These are phyloP conservation scores for Eolophus roseicapilla DNA, from an alignment of 2,113 vertebrate genomes.

Conservation along the genomic window DNA sequence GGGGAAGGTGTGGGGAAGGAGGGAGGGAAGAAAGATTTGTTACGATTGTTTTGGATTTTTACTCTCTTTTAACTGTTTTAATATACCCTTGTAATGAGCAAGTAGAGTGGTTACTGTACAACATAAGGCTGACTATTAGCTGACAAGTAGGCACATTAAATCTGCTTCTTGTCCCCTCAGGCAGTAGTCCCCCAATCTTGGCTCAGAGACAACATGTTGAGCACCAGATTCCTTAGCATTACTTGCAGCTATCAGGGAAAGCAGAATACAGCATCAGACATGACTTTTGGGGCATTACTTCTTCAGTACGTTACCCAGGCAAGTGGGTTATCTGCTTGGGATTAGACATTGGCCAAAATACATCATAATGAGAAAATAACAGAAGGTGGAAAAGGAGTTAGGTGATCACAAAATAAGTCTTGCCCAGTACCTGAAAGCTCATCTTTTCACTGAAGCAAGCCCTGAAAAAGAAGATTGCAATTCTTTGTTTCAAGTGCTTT, in stretches of 20 bases:
- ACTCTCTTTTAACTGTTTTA: neutral
- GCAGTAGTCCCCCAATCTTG: conserved; percentile 33
- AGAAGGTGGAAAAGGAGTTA: neutral
- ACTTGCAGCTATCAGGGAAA: neutral
- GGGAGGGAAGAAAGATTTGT: neutral
- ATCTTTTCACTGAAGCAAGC: neutral
- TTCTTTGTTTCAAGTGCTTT: neutral
- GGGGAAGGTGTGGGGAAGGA: too few species aligned
- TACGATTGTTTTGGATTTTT: neutral
- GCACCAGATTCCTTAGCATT: neutral
- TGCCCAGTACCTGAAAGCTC: neutral
- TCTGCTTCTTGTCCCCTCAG: conserved; percentile 54
- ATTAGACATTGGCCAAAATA: neutral
- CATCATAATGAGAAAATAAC: neutral
- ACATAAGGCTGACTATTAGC: conserved; percentile 37
- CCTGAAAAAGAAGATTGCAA: neutral
- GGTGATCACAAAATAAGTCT: neutral
- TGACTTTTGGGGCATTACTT: neutral
- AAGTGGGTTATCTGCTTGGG: neutral
- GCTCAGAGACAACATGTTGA: neutral
- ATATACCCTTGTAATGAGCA: neutral
- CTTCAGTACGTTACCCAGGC: neutral
- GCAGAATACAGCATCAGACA: neutral
- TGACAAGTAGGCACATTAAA: neutral
- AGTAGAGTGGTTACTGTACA: neutral